Conservation (phyloP, 2,888 invertebrate genomes). For the Drosophila subquinaria region DNA sequence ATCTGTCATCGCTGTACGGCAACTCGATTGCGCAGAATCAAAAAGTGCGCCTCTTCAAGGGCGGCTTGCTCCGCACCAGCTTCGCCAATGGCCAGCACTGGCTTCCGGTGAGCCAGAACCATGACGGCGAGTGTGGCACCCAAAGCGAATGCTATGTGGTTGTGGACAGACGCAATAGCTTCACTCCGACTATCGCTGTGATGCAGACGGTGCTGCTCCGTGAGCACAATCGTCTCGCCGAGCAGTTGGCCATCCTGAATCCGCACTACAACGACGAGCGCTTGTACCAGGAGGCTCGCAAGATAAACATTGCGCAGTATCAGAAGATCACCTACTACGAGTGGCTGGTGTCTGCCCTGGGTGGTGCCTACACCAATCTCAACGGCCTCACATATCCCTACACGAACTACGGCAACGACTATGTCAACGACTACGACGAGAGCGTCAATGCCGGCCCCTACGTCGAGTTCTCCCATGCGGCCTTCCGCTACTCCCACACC, state of each 20-base stretch:
- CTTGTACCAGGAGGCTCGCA: constrained; percentile 85
- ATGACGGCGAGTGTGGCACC: constrained; percentile 86
- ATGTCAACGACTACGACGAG: constrained; percentile 86
- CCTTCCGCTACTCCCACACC: constrained; percentile 88
- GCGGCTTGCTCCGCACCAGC: constrained; percentile 88
- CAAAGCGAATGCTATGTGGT: constrained; percentile 89
- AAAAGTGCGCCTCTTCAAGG: constrained; percentile 88
- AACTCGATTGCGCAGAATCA: constrained; percentile 88
- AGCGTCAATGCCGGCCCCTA: constrained; percentile 86
- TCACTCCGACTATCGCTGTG: constrained; percentile 83
- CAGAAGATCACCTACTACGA: constrained; percentile 86
- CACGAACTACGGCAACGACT: constrained; percentile 70
- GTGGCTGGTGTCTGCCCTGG: constrained; percentile 85
- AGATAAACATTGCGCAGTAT: constrained; percentile 86
- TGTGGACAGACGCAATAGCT: constrained; percentile 86
- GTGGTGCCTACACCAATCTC: constrained; percentile 69
- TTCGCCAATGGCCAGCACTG: constrained; percentile 88
- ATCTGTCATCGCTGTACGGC: constrained; percentile 92
- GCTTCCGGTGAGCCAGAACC: constrained; percentile 89
- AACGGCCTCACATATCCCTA: constrained; percentile 72
- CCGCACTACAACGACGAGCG: constrained; percentile 86
- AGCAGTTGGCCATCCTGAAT: constrained; percentile 84
- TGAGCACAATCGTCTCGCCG: constrained; percentile 86
- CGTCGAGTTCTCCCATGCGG: constrained; percentile 88
- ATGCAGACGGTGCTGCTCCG: constrained; percentile 85